Evolutionary conservation across 1,140 invertebrate genomes (phyloP).

Genomic region (Trichonephila clavipes): DNA sequence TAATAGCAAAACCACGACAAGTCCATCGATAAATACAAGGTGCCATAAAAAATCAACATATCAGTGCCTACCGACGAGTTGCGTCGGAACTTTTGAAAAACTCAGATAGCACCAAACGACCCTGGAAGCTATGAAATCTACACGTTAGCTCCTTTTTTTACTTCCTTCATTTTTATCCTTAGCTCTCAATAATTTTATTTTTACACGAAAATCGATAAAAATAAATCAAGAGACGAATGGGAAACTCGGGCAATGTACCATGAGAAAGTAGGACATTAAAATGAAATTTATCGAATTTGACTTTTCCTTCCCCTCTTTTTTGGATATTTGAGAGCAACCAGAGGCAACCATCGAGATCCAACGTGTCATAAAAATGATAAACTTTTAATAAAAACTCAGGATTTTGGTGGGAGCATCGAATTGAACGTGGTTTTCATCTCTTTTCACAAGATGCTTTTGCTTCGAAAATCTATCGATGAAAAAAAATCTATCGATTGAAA

Average conservation of each 20-base stretch:
- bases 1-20: slow-evolving; percentile 21
- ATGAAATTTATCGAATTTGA: slow-evolving; percentile 76
- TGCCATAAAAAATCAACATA: slow-evolving; percentile 65
- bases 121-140: slow-evolving; percentile 28
- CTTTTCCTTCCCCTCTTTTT: slow-evolving; percentile 46
- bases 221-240: slow-evolving; percentile 75
- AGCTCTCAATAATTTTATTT: slow-evolving; percentile 61
- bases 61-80: slow-evolving; percentile 27
- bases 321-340: slow-evolving; percentile 60
- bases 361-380: slow-evolving; percentile 74
- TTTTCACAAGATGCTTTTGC: neutral
- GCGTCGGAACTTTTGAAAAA: slow-evolving; percentile 40
- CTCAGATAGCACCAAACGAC: slow-evolving; percentile 68
- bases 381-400: slow-evolving; percentile 74
- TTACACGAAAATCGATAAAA: slow-evolving; percentile 71
- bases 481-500: slow-evolving; percentile 18
- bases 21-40: slow-evolving; percentile 57
- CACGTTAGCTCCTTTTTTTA: slow-evolving; percentile 49
- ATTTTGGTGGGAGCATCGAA: slow-evolving; percentile 59
- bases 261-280: slow-evolving; percentile 76
- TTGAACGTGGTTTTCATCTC: slow-evolving; percentile 68
- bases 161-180: slow-evolving; percentile 51
- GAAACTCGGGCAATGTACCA: slow-evolving; percentile 73
- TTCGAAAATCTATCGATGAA: slow-evolving; percentile 50
- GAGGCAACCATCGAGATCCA: slow-evolving; percentile 56